Evolutionary conservation across 2,797 vertebrate species (phyloP).

Genomic region (Florisuga fusca): DNA sequence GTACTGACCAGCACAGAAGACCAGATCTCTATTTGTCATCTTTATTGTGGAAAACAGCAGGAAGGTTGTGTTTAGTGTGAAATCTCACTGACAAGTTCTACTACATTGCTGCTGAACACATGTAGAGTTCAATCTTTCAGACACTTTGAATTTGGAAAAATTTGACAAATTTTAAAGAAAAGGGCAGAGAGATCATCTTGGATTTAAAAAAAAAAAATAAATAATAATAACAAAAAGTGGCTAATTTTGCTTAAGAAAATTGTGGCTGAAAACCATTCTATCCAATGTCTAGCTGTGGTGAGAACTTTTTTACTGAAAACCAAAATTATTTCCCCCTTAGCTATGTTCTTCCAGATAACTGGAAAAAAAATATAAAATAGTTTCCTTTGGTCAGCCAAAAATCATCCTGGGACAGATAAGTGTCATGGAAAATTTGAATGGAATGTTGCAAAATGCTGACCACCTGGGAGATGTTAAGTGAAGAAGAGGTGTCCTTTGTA

Average conservation of each 20-base stretch:
- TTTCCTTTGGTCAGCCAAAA: background rate
- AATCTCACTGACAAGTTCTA: background rate
- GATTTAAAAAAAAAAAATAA: too few relatives aligned
- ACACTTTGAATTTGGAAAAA: background rate
- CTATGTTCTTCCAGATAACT: background rate
- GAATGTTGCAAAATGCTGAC: background rate
- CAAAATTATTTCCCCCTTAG: background rate
- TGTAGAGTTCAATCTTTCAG: background rate
- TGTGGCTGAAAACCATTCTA: background rate
- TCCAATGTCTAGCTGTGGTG: fast-evolving
- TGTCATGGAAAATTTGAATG: background rate
- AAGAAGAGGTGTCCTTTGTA: background rate
- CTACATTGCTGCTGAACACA: background rate
- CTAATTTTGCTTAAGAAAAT: background rate
- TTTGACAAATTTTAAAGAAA: background rate
- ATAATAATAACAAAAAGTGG: background rate
- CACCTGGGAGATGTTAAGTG: background rate
- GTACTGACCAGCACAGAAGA: background rate
- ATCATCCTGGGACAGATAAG: fast-evolving
- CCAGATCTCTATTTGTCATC: background rate
- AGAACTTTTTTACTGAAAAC: background rate
- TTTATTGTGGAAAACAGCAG: background rate
- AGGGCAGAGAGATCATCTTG: fast-evolving
- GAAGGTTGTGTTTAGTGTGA: background rate
- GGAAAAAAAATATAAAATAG: background rate